A percentile compares a stretch with the other conserved stretches of the same genome.
These are phyloP conservation scores for Dicaeum eximium DNA, from an alignment of 2,113 vertebrate species.

Conservation along the genomic window DNA sequence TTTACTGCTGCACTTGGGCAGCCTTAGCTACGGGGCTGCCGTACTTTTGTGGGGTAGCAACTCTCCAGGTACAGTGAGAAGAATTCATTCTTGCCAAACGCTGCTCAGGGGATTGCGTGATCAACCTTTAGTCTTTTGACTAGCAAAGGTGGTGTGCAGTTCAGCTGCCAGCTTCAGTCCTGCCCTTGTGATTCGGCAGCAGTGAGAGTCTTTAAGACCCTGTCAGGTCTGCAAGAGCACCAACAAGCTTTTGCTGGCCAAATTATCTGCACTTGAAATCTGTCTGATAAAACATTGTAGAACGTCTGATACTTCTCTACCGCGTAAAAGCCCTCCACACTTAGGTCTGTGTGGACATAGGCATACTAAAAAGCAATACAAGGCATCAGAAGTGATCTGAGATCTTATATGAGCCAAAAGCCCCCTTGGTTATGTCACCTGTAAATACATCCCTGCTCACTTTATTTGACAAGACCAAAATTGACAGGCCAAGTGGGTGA, in stretches of 20 bases:
- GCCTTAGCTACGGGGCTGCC: fast-evolving
- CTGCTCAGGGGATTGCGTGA: fast-evolving
- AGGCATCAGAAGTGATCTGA: background rate
- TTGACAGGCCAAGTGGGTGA: background rate
- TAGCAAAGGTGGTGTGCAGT: fast-evolving
- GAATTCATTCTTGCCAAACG: fast-evolving
- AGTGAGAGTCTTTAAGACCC: fast-evolving
- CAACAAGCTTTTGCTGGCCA: background rate
- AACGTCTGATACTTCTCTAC: background rate
- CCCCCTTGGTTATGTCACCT: background rate
- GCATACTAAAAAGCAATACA: fast-evolving
- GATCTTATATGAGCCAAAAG: background rate
- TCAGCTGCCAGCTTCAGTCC: fast-evolving
- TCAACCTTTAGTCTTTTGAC: fast-evolving
- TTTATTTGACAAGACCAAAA: background rate
- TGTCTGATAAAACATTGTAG: background rate
- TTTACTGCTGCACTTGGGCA: fast-evolving
- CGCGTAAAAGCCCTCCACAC: fast-evolving
- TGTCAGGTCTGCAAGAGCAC: background rate
- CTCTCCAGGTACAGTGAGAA: fast-evolving
- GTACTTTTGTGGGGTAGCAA: fast-evolving
- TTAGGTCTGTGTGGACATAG: background rate
- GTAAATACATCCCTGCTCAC: background rate
- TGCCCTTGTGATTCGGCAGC: fast-evolving
- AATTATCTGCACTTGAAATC: fast-evolving